These are phyloP conservation scores for Anolis carolinensis DNA, from an alignment of 2,113 vertebrate species.

Conservation along the genomic window DNA sequence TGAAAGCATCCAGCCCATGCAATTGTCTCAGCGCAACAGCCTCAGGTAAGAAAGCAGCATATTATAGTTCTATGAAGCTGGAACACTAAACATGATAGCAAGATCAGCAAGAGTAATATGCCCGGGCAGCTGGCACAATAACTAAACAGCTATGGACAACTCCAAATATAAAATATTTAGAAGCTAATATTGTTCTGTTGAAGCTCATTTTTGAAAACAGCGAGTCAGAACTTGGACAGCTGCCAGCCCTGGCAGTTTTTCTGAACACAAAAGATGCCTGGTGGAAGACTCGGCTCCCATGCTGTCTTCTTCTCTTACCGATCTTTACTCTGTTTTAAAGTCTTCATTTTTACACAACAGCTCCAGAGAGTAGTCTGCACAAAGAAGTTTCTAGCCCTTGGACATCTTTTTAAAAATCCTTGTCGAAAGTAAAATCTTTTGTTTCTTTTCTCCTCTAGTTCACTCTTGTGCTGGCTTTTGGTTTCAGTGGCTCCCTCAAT, in stretches of 20 bases:
- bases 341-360: rapidly evolving
- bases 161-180: not conserved
- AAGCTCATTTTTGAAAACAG: not conserved
- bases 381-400: not conserved
- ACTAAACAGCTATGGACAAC: not conserved
- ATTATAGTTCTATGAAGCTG: not conserved
- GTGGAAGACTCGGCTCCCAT: not conserved
- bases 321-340: not conserved
- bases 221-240: not conserved
- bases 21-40: no score
- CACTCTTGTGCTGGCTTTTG: not conserved
- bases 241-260: rapidly evolving
- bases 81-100: not conserved
- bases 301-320: not conserved
- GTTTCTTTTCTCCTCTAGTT: no score
- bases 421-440: not conserved
- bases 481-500: not conserved
- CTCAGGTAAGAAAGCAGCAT: no score
- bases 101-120: not conserved
- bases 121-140: rapidly evolving
- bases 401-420: not conserved
- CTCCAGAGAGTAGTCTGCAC: not conserved
- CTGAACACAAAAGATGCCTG: not conserved
- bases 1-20: no score
- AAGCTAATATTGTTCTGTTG: rapidly evolving